Conservation (phyloP, 2,113 vertebrate species). For the Entelurus aequoreus region DNA sequence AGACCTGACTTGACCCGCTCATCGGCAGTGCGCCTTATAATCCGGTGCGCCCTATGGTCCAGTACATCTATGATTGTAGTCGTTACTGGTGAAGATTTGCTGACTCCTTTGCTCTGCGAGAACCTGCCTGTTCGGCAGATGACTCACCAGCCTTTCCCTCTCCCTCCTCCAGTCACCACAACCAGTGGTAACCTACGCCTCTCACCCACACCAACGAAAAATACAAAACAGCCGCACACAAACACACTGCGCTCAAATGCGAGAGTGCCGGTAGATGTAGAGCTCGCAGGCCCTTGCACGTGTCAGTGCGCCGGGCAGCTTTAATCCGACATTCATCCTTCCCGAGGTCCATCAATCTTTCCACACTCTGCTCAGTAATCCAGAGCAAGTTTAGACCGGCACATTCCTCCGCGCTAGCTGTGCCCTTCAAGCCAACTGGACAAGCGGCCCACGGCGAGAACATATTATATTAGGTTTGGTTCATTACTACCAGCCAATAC, state of each 20-base stretch:
- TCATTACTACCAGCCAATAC: too few relatives aligned
- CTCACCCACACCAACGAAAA: conserved; percentile 1
- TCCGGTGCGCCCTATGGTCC: too few relatives aligned
- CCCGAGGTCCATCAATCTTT: conserved; percentile 22
- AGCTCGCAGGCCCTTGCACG: not conserved
- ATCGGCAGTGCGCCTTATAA: too few relatives aligned
- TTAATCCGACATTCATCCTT: conserved; percentile 40
- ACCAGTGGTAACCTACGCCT: conserved; percentile 6
- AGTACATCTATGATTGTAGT: not conserved
- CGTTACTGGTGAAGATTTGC: conserved; percentile 19
- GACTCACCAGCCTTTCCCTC: conserved; percentile 39
- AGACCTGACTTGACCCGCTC: too few relatives aligned
- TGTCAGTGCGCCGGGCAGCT: conserved; percentile 16
- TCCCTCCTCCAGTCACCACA: conserved; percentile 24
- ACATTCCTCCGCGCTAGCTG: conserved; percentile 20
- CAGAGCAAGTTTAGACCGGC: conserved; percentile 29
- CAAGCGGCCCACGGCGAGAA: conserved; percentile 4
- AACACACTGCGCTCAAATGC: not conserved
- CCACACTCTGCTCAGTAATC: conserved; percentile 45
- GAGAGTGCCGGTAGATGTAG: not conserved
- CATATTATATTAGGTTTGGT: not conserved
- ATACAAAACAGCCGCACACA: conserved; percentile 1
- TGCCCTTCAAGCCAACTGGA: conserved; percentile 4
- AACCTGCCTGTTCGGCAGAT: conserved; percentile 33
- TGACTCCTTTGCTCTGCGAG: conserved; percentile 34